Evolutionary conservation across 2,113 vertebrate genomes (phyloP).

Genomic region (Archilochus colubris): DNA sequence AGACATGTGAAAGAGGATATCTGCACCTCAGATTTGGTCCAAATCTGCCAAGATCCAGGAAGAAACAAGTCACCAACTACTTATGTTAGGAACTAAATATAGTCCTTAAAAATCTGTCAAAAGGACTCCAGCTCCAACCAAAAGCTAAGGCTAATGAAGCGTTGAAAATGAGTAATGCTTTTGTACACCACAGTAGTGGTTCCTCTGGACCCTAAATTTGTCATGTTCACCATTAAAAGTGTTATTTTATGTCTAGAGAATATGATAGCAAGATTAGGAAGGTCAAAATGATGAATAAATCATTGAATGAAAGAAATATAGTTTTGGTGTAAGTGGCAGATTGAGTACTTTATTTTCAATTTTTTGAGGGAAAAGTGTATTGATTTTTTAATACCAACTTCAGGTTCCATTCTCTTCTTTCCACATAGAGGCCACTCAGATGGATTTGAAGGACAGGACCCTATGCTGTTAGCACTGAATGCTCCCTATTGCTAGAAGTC

Average conservation of each 20-base stretch:
- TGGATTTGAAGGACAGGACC: background rate
- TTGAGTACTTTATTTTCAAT: background rate
- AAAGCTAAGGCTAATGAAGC: background rate
- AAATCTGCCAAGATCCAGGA: background rate
- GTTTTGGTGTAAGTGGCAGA: background rate
- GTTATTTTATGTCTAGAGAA: background rate
- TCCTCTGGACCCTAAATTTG: background rate
- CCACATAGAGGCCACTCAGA: background rate
- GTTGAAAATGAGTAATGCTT: background rate
- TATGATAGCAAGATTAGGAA: background rate
- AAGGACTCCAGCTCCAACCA: background rate
- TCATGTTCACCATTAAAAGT: background rate
- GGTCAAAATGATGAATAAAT: background rate
- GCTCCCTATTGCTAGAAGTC: background rate
- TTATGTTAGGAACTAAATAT: background rate
- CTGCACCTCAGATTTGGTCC: background rate
- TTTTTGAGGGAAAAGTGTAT: background rate
- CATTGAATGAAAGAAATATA: background rate
- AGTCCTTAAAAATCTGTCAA: background rate
- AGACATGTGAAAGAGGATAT: background rate
- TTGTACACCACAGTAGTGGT: background rate
- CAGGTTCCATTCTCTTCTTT: background rate
- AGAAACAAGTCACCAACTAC: background rate
- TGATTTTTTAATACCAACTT: background rate
- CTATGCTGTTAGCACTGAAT: background rate